These are phyloP conservation scores for Danio kyathit DNA, from an alignment of 2,797 vertebrate genomes.

Conservation along the genomic window DNA sequence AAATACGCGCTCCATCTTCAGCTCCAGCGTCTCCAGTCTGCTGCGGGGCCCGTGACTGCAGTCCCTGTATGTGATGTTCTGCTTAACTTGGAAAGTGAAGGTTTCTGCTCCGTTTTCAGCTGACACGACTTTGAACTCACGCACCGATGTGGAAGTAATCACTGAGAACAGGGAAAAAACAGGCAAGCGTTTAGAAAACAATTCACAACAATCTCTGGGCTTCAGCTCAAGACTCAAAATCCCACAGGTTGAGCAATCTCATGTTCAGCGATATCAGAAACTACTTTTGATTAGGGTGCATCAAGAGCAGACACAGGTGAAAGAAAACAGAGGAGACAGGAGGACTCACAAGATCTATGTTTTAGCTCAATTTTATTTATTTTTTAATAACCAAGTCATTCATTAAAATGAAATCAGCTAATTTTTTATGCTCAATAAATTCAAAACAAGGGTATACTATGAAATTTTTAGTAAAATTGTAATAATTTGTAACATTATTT, in stretches of 20 bases:
- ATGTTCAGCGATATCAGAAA: slow-evolving; percentile 20
- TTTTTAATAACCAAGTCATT: neutral
- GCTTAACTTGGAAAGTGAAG: slow-evolving; percentile 84
- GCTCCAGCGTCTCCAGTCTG: slow-evolving; percentile 74
- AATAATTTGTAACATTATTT: too few relatives aligned
- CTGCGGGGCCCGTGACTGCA: slow-evolving; percentile 77
- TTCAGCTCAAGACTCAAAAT: slow-evolving; percentile 25
- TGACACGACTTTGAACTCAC: slow-evolving; percentile 80
- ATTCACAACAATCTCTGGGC: neutral
- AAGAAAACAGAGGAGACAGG: slow-evolving; percentile 50
- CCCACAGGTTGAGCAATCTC: slow-evolving; percentile 16
- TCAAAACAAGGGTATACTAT: too few relatives aligned
- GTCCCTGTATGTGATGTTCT: slow-evolving; percentile 87
- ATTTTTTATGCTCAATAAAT: too few relatives aligned
- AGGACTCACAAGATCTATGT: slow-evolving; percentile 1
- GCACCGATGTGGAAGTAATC: slow-evolving; percentile 82
- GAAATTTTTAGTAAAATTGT: too few relatives aligned
- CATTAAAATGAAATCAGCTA: too few relatives aligned
- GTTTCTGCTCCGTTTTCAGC: slow-evolving; percentile 78
- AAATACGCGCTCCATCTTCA: slow-evolving; percentile 86
- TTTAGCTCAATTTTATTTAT: slow-evolving; percentile 23
- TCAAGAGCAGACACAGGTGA: slow-evolving; percentile 50
- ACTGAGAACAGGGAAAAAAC: slow-evolving; percentile 69
- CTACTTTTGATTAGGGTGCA: slow-evolving; percentile 48
- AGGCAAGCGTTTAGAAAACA: neutral